Base-by-base conservation (phyloP, 2,113 vertebrate species). In the Lepus europaeus region DNA sequence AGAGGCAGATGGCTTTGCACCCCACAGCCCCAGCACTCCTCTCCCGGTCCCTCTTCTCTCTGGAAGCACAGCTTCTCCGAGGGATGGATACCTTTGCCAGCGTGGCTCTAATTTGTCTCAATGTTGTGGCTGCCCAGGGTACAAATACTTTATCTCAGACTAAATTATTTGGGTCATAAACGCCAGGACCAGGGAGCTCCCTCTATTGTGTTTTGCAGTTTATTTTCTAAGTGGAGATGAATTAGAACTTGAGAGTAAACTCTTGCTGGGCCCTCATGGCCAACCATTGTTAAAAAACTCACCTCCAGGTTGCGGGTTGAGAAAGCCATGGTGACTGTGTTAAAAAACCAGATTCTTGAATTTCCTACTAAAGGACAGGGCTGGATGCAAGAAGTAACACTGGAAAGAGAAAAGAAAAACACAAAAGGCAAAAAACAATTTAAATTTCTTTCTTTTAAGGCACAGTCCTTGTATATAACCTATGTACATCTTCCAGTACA, bases 111-210 rank as follows among this genome's bases (percentile, higher is more conserved):
- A 27, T 56, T 93, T 97, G 93, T 95, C 95, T 94, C 86, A 86
- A 25, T 95, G 73, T 88, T 36, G 83, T 86, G 95, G 74, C 95
- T 97, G 92, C 82, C 4, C 0, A 92, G 88, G 91, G 93, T 85
- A 39, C 8, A 96, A 94, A 89, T 97, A 91, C 95, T 98, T 33
- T 73, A 96, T 95, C 94, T 96, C 72, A 77, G 86, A 95, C 89
- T 29, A 3, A 70, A 1, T 31, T 96, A 93, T 83, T 95, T 97
- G 76, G 79, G 86, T 92, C 49, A 83, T 64, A 56, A 87, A 88
- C 96, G 93, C 97, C 78, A 95, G 86, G 89, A 95, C n/a, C 93
- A 53, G 16, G 19, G 91, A 94, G 93, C 87, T 89, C 33, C 39
- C 6, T 79, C 39, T 0, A 0, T 63, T 80, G 6, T 78, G 20